These are phyloP conservation scores for Himantopus leucocephalus DNA, from an alignment of 2,113 vertebrate genomes.

Conservation along the genomic window DNA sequence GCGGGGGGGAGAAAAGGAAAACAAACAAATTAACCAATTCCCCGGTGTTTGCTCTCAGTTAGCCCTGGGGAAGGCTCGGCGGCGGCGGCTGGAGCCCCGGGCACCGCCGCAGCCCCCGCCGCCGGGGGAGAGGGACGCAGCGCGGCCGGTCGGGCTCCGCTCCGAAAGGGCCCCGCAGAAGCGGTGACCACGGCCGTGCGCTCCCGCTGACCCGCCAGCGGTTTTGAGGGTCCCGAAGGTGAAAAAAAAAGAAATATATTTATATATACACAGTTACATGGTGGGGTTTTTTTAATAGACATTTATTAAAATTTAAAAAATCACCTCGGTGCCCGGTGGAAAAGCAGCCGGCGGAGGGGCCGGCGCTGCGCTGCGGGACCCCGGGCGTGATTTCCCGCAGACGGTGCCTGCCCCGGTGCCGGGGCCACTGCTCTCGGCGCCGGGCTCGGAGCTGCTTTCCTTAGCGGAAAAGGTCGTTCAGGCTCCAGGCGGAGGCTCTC, in stretches of 20 bases:
- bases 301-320: not conserved
- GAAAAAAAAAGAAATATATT: not conserved
- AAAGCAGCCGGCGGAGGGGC: not conserved
- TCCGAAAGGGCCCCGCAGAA: not conserved
- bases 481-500: not conserved
- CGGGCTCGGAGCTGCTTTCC: slow-evolving; percentile 15
- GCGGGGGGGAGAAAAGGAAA: not conserved
- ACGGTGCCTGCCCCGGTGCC: not conserved
- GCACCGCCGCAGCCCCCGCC: not conserved
- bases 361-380: not conserved
- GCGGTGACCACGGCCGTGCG: not conserved
- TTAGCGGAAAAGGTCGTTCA: slow-evolving; percentile 20
- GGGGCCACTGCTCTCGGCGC: slow-evolving; percentile 4
- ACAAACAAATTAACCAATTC: not conserved
- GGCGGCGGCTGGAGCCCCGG: not conserved
- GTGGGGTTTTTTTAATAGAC: not conserved
- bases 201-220: not conserved
- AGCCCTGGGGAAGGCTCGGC: not conserved
- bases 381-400: not conserved
- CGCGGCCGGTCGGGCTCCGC: not conserved
- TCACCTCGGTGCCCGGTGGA: not conserved
- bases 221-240: not conserved
- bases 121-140: not conserved
- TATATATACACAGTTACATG: fast-evolving
- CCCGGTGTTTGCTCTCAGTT: not conserved